These are phyloP conservation scores for Sebastes fasciatus DNA, from an alignment of 2,113 vertebrate species.

Conservation along the genomic window DNA sequence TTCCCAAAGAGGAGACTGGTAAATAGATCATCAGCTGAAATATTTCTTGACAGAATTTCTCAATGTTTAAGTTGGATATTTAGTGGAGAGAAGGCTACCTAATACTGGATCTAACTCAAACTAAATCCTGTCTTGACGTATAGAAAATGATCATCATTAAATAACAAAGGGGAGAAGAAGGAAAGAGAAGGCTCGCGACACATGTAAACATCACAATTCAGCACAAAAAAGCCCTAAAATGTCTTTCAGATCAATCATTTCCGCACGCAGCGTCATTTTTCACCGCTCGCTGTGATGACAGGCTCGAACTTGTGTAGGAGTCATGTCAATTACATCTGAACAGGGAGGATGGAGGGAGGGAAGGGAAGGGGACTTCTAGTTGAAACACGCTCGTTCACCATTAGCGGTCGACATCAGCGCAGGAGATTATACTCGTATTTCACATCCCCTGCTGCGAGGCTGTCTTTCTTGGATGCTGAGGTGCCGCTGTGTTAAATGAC, in stretches of 20 bases:
- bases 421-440: slow-evolving; percentile 63
- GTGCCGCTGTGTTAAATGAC: slow-evolving; percentile 47
- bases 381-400: slow-evolving; percentile 67
- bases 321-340: slow-evolving; percentile 71
- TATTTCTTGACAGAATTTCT: slow-evolving; percentile 27
- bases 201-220: slow-evolving; percentile 52
- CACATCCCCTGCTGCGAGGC: slow-evolving; percentile 49
- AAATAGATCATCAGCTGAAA: slow-evolving; percentile 4
- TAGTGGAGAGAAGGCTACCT: not conserved
- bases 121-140: slow-evolving; percentile 16
- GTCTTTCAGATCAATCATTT: slow-evolving; percentile 56
- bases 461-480: slow-evolving; percentile 30
- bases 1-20: slow-evolving; percentile 16
- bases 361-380: slow-evolving; percentile 26
- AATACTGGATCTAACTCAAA: not conserved
- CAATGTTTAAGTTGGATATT: slow-evolving; percentile 6
- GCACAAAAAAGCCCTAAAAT: slow-evolving; percentile 39
- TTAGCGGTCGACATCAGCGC: slow-evolving; percentile 64
- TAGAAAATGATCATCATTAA: slow-evolving; percentile 44
- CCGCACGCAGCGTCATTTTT: slow-evolving; percentile 40
- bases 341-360: slow-evolving; percentile 1
- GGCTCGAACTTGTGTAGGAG: slow-evolving; percentile 73
- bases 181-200: slow-evolving; percentile 23
- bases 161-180: slow-evolving; percentile 11
- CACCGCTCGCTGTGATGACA: slow-evolving; percentile 60